Base-by-base conservation (phyloP, 2,797 vertebrate species). In the Podarcis lilfordi region DNA sequence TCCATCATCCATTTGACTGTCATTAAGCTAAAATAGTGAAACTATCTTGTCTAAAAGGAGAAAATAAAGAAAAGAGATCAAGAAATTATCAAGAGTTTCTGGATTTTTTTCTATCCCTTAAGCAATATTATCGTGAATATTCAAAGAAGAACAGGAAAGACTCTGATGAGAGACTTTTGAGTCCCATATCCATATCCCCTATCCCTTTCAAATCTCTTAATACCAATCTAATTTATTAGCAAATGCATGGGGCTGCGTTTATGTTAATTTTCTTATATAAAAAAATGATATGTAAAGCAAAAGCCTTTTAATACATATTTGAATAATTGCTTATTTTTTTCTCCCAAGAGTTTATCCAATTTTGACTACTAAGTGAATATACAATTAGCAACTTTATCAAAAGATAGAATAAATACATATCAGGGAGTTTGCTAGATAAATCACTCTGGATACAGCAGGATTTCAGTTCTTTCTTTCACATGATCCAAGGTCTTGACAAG, bases 341-440 rank as follows among this genome's bases (percentile, higher is more conserved):
- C 25, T 59, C 78, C 29, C 37, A 66, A 29, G 1, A 69, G 85
- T n/a, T n/a, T 87, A 86, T 37, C 29, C 2, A 72, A 77, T 89
- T 86, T 17, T n/a, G 84, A 43, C 27, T 82, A 69, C 40, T 86
- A 90, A 85, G 29, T 5, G 87, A 90, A 82, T 84, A 80, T 2
- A 0, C 27, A 93, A 80, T 17, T 71, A 43, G 37, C 66, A 90
- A 89, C 11, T 88, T 72, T 72, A 89, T 8, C 66, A 82, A 71
- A 35, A 80, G 89, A 82, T 3, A 6, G 40, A 25, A 27, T 69
- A 9, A 23, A 74, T 7, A 45, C 17, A 89, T 86, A 81, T 0
- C 83, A 37, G 77, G 45, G 86, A 87, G 78, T 0, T 59, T 79
- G 80, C 75, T 78, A 75, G 90, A 92, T 82, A 84, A 3, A 0